Evolutionary conservation across 2,797 vertebrate genomes (phyloP), one percentile per base, ranked within the genome.

Genomic region (Discoglossus pictus): DNA sequence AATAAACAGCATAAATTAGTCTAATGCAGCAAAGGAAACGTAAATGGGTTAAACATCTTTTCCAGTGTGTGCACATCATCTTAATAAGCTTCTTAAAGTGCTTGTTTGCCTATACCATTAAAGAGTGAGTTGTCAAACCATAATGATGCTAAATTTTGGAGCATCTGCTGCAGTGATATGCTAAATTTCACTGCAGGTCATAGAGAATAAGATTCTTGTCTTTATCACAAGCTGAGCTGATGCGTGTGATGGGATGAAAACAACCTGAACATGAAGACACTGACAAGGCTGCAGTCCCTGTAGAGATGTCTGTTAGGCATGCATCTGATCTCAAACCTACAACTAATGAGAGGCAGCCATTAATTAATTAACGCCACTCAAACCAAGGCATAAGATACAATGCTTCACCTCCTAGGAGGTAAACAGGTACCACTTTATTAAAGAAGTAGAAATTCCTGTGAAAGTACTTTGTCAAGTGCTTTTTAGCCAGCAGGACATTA

Each of bases 341-440:
- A 55, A 61, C 44, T 58, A 63, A 59, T 48, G 25, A 43, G 52
- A 58, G 52, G 13, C 52, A 35, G 23, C 9, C 11, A 8, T 23
- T 55, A n/a, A 64, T 56, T 71, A 71, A 71, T 64, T 63, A 63
- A 59, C 43, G 61, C 40, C 31, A 38, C 51, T 50, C 35, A 27
- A 31, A 24, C 21, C 40, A 63, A 40, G 60, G 27, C 25, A 24
- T 17, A 44, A 51, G 10, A 34, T 24, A 11, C 44, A 16, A 35
- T 18, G n/a, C 25, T 13, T 18, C 16, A 4, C 31, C 35, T 7
- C 35, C 39, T 21, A 27, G 34, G 17, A 52, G 24, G 24, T 21
- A 27, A 43, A 34, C 36, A 42, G 65, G 44, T 60, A 67, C 31
- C 36, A 27, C 3, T 60, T 36, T 18, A 58, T 43, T 51, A 51